phyloP scores from a whole-genome alignment of 2,888 invertebrate species.

The Nomada hirtipes region DNA sequence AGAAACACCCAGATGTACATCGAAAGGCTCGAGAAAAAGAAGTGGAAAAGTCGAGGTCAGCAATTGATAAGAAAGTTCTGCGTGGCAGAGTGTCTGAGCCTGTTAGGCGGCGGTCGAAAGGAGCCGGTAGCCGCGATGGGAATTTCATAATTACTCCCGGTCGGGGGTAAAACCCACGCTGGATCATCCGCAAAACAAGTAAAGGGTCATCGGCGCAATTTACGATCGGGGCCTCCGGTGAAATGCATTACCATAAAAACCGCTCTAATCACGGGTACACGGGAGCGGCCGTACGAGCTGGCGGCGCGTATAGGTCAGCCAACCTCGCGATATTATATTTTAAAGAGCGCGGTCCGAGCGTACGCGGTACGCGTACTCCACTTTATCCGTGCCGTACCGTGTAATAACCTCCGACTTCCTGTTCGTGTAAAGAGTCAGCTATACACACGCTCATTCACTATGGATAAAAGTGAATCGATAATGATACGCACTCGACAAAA shows the following conservation, averaged over 20 bases:
- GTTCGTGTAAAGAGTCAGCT: slow-evolving; percentile 68
- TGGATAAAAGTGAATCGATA: slow-evolving; percentile 79
- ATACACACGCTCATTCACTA: slow-evolving; percentile 65
- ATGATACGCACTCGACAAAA: slow-evolving; percentile 80
- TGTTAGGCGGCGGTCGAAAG: not conserved
- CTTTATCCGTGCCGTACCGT: slow-evolving; percentile 67
- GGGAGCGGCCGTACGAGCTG: slow-evolving; percentile 34
- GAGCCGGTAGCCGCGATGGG: slow-evolving; percentile 38
- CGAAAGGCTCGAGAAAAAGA: too few relatives aligned
- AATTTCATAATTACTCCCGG: slow-evolving; percentile 58
- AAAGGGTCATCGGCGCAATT: slow-evolving; percentile 63
- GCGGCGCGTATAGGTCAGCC: slow-evolving; percentile 8
- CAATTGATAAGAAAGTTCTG: slow-evolving; percentile 49
- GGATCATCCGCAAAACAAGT: slow-evolving; percentile 63
- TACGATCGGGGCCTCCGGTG: slow-evolving; percentile 51
- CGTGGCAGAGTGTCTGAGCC: not conserved
- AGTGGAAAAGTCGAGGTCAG: slow-evolving; percentile 1
- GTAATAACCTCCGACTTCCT: slow-evolving; percentile 72
- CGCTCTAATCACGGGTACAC: slow-evolving; percentile 66
- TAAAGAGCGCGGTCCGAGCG: slow-evolving; percentile 51
- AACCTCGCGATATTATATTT: slow-evolving; percentile 61
- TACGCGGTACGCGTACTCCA: slow-evolving; percentile 54
- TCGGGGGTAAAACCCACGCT: slow-evolving; percentile 51
- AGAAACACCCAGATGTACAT: too few relatives aligned
- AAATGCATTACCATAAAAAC: slow-evolving; percentile 70